Conservation (phyloP, 2,888 invertebrate species). For the Mylabris sibirica region DNA sequence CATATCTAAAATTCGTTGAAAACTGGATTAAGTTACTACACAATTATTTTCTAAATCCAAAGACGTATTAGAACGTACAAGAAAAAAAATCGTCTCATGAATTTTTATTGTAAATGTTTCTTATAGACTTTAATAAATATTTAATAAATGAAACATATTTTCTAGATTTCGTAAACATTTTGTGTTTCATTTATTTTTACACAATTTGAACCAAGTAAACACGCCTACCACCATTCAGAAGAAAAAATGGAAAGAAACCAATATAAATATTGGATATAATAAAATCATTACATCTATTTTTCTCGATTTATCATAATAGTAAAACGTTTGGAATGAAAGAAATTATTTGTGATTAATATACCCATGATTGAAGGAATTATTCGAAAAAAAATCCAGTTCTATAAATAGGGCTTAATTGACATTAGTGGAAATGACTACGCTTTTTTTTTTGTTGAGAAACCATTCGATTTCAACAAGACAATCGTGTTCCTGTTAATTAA, state of each 20-base stretch:
- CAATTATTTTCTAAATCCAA: background rate
- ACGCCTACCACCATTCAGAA: background rate
- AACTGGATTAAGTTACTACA: background rate
- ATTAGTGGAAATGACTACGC: background rate
- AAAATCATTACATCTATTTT: background rate
- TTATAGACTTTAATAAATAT: background rate
- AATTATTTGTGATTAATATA: background rate
- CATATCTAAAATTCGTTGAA: background rate
- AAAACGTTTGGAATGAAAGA: background rate
- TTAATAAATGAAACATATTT: too few species aligned
- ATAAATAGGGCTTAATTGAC: background rate
- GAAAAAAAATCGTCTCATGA: background rate
- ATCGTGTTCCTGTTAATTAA: slow-evolving; percentile 1
- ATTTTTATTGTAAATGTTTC: too few species aligned
- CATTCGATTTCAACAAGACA: background rate
- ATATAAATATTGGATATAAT: background rate
- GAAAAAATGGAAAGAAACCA: background rate
- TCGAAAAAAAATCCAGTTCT: background rate
- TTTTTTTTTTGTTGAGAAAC: background rate
- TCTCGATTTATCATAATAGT: background rate
- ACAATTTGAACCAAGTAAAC: background rate
- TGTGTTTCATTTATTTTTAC: background rate
- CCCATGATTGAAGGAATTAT: background rate
- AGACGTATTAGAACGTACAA: background rate
- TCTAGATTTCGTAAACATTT: background rate